phyloP scores from a whole-genome alignment of 2,888 invertebrate genomes.

The Pyrrhosoma nymphula region DNA sequence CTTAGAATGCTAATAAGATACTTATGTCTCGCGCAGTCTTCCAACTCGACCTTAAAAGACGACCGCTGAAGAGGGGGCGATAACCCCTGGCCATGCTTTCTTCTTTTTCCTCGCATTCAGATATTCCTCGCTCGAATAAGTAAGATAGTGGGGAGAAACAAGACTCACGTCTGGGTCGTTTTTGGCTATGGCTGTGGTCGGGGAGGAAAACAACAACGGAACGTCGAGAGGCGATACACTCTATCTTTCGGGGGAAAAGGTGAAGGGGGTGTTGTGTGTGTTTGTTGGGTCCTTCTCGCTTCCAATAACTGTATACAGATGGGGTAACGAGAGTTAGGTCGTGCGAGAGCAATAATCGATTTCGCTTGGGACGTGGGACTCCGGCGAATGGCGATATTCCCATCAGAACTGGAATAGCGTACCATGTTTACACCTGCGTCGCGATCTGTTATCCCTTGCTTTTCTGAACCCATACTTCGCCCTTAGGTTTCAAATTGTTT shows the following conservation, averaged over 20 bases:
- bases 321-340: conserved; percentile 3
- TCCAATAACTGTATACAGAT: background rate
- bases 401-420: background rate
- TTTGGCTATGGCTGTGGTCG: too few relatives aligned
- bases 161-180: too few relatives aligned
- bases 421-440: background rate
- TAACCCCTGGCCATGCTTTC: background rate
- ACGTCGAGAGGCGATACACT: background rate
- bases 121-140: background rate
- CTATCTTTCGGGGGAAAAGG: background rate
- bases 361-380: background rate
- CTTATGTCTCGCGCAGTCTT: too few relatives aligned
- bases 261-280: background rate
- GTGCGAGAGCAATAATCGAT: background rate
- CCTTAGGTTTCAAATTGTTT: background rate
- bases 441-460: background rate
- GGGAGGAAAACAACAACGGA: background rate
- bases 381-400: background rate
- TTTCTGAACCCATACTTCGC: too few relatives aligned
- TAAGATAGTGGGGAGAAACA: too few relatives aligned
- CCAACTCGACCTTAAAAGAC: too few relatives aligned
- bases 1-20: too few relatives aligned
- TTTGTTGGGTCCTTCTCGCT: background rate
- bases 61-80: background rate
- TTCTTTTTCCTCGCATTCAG: background rate